Conservation (phyloP, 2,797 vertebrate species). For the Melanotaenia maccullochi region DNA sequence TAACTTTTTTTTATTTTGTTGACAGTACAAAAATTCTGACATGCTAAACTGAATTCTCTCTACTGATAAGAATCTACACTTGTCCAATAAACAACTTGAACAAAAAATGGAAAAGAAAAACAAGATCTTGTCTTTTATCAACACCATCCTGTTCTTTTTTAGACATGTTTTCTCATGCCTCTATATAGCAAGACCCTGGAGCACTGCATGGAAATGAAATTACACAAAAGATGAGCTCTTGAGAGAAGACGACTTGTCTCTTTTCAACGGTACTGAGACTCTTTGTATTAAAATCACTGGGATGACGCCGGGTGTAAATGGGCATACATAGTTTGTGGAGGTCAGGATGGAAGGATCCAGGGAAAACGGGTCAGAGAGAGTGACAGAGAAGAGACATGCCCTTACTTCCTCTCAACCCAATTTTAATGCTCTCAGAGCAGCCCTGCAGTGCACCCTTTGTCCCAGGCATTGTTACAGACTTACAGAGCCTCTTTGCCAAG, state of each 20-base stretch:
- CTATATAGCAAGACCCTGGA: conserved; percentile 49
- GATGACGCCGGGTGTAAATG: conserved; percentile 58
- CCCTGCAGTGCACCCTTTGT: conserved; percentile 76
- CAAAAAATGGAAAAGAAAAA: conserved; percentile 3
- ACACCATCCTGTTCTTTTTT: conserved; percentile 35
- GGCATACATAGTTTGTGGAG: conserved; percentile 49
- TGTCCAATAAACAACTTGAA: conserved; percentile 5
- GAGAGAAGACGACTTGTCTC: conserved; percentile 59
- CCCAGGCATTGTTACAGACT: conserved; percentile 77
- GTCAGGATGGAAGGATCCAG: conserved; percentile 52
- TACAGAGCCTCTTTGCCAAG: conserved; percentile 72
- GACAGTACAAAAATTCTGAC: no score
- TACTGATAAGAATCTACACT: conserved; percentile 16
- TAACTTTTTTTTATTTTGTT: no score
- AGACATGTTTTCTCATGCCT: conserved; percentile 38
- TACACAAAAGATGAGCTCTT: conserved; percentile 54
- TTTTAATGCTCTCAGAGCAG: conserved; percentile 66
- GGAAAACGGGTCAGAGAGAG: conserved; percentile 19
- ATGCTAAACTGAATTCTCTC: background rate
- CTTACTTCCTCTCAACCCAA: conserved; percentile 63
- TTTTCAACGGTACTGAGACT: conserved; percentile 56
- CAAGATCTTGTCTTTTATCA: conserved; percentile 21
- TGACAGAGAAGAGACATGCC: conserved; percentile 49
- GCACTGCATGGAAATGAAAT: conserved; percentile 51
- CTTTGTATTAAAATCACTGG: conserved; percentile 60